Conservation (phyloP, 2,797 vertebrate genomes). For the Choloepus didactylus region DNA sequence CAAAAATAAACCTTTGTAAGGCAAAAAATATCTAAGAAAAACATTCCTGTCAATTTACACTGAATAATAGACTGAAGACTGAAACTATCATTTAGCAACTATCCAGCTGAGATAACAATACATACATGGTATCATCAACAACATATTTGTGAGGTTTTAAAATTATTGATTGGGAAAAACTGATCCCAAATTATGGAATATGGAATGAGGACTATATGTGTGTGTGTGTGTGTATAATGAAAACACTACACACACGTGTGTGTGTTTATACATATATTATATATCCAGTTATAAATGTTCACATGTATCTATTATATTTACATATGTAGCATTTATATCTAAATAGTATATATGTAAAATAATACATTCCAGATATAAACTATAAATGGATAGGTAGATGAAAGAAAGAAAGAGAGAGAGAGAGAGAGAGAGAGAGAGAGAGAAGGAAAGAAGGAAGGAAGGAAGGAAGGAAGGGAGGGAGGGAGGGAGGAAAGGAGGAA, state of each 20-base stretch:
- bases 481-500: no score
- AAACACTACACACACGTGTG: no score
- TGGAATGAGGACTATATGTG: no score
- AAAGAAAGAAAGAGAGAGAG: no score
- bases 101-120: not conserved
- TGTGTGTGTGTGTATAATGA: no score
- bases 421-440: no score
- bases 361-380: not conserved
- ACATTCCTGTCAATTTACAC: not conserved
- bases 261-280: not conserved
- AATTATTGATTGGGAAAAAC: not conserved
- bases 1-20: conserved; percentile 32
- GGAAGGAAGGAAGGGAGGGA: no score
- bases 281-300: not conserved
- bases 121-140: not conserved
- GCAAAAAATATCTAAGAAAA: not conserved
- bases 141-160: not conserved
- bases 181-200: not conserved
- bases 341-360: conserved; percentile 27
- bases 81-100: not conserved
- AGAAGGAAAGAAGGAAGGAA: no score
- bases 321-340: not conserved
- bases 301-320: not conserved
- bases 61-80: not conserved
- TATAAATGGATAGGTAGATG: not conserved